Percentiles rank a stretch among this genome's conserved stretches.
Conservation (phyloP, 2,888 invertebrate species). For the Eulithis testata region DNA sequence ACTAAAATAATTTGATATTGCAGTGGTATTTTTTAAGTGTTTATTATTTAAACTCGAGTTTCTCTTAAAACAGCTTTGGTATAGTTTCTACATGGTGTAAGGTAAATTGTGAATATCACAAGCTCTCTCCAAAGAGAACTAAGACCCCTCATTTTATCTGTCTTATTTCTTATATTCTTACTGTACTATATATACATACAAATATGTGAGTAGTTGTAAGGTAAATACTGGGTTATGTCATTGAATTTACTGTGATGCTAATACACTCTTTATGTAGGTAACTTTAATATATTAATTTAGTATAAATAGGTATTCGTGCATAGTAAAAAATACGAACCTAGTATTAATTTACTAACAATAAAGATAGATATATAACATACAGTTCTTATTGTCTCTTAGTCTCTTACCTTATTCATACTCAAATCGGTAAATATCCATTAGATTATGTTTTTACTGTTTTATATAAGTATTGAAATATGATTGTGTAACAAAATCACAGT, state of each 20-base stretch:
- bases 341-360: background rate
- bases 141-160: background rate
- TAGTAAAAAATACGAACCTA: slow-evolving; percentile 11
- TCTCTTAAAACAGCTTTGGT: background rate
- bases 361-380: too few species aligned
- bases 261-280: slow-evolving; percentile 50
- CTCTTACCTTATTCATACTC: too few species aligned
- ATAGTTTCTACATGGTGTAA: background rate
- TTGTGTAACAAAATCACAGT: background rate
- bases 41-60: background rate
- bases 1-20: slow-evolving; percentile 2
- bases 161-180: background rate
- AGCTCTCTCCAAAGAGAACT: background rate
- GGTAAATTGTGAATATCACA: background rate
- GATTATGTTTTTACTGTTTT: too few species aligned
- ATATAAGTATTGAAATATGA: background rate
- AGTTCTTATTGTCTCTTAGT: too few species aligned
- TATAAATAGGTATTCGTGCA: slow-evolving; percentile 1
- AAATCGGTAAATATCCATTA: too few species aligned
- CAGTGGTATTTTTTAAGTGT: background rate
- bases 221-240: slow-evolving; percentile 9
- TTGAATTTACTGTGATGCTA: slow-evolving; percentile 82
- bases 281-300: slow-evolving; percentile 18
- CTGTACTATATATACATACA: too few species aligned
- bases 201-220: background rate